Conservation (phyloP, 2,888 invertebrate genomes). For the Teinopalpus imperialis region DNA sequence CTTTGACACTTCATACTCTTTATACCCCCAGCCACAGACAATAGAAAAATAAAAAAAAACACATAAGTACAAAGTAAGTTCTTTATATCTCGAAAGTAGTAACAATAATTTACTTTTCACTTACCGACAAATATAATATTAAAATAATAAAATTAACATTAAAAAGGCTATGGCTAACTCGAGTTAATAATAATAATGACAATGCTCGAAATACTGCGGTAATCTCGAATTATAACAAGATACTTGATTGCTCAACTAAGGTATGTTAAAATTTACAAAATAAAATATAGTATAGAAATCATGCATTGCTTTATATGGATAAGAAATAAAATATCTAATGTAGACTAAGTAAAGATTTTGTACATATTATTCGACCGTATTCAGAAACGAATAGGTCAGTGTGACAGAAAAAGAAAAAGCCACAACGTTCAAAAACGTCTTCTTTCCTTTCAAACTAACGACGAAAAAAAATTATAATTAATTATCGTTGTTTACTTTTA, state of each 20-base stretch:
- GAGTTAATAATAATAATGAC: conserved; percentile 45
- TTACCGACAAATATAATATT: conserved; percentile 56
- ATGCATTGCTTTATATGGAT: conserved; percentile 5
- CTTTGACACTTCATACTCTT: too few relatives aligned
- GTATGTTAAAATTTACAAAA: conserved; percentile 32
- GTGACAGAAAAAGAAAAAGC: conserved; percentile 11
- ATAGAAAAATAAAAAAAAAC: conserved; percentile 54
- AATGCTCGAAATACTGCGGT: conserved; percentile 61
- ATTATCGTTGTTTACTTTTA: conserved; percentile 30
- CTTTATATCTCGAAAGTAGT: conserved; percentile 72
- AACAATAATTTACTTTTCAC: conserved; percentile 76
- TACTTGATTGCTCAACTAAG: conserved; percentile 33
- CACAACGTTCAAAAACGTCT: background rate
- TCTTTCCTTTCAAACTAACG: background rate
- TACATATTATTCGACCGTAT: conserved; percentile 22
- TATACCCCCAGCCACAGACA: too few relatives aligned
- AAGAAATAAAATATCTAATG: conserved; percentile 1
- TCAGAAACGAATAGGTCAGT: conserved; percentile 9
- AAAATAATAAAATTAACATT: conserved; percentile 53
- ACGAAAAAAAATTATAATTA: conserved; percentile 30
- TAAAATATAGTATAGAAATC: conserved; percentile 14
- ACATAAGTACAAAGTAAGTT: conserved; percentile 66
- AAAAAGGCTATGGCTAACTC: conserved; percentile 67
- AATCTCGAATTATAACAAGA: conserved; percentile 43
- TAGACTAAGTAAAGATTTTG: conserved; percentile 8